Base-by-base conservation (phyloP, 2,113 vertebrate species). In the Larimichthys crocea region DNA sequence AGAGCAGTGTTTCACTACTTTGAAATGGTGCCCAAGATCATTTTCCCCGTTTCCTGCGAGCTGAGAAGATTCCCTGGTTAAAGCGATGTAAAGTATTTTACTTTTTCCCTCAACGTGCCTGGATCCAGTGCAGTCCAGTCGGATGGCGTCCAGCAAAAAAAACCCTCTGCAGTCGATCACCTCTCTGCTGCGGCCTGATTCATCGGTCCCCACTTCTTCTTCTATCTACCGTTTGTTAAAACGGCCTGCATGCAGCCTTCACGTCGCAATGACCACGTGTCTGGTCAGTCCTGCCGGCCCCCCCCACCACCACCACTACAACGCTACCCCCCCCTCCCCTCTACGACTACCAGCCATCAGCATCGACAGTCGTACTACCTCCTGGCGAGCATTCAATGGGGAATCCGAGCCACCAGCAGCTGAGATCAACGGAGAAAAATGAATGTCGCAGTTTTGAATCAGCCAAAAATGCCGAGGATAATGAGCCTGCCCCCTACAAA, bases 381-480 rank as follows among this genome's bases (percentile, higher is more conserved):
- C 85, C 81, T 66, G 83, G 82, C 89, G 76, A 88, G 78, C 75
- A n/a, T 67, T 82, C 79, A 40, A 20, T 46, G 79, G 79, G 31
- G 73, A 79, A 52, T 59, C 79, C 22, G 74, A 83, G 80, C 85
- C 86, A 89, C 90, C 91, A 87, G 90, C 92, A 86, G n/a, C 87
- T 2, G 62, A 83, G 75, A 82, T 76, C 82, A 46, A 53, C 80
- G 14, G 81, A 80, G 89, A 80, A 85, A 40, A 86, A 82, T 79
- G 84, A 90, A 83, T 84, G 80, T 87, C 46, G 76, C 86, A 78
- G 66, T 86, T 88, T 85, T 84, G 68, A 91, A 85, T 88, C 85
- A 65, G 53, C 88, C 86, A 88, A 84, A 90, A 85, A 84, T 26
- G 63, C 86, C 65, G 74, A 86, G 78, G 89, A 67, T 85, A 79